Percentiles rank a stretch among this genome's conserved stretches.
phyloP scores from a whole-genome alignment of 2,113 vertebrate species.

The Antechinus flavipes region DNA sequence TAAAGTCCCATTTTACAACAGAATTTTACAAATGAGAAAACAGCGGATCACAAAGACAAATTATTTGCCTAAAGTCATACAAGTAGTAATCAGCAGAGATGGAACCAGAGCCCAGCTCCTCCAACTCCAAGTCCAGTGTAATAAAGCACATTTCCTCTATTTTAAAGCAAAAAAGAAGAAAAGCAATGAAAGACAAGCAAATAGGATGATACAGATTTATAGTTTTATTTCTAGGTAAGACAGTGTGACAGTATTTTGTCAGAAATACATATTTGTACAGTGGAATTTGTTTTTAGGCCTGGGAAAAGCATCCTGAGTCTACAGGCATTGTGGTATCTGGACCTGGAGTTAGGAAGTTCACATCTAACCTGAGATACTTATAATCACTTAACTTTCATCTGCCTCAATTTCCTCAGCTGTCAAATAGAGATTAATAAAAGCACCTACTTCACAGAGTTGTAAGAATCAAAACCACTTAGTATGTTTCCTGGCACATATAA shows the following conservation, averaged over 20 bases:
- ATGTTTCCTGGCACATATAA: too few species aligned
- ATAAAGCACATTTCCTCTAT: too few species aligned
- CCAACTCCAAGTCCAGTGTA: too few species aligned
- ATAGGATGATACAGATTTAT: neutral
- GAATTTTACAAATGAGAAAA: too few species aligned
- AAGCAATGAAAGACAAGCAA: neutral
- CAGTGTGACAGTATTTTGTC: neutral
- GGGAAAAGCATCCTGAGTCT: neutral
- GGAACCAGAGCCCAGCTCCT: too few species aligned
- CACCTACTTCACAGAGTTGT: neutral
- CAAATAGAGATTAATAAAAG: neutral
- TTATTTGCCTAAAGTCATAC: too few species aligned
- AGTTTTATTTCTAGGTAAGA: neutral
- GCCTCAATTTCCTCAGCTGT: neutral
- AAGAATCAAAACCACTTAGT: neutral
- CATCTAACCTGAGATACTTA: neutral
- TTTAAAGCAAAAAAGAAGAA: too few species aligned
- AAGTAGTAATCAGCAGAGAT: too few species aligned
- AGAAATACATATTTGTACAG: neutral
- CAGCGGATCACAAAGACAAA: too few species aligned
- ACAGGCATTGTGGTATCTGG: neutral
- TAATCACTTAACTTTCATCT: neutral
- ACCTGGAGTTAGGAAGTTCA: neutral
- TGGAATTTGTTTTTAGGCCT: neutral
- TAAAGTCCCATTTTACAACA: too few species aligned